Base-by-base conservation (phyloP, 2,797 vertebrate genomes). In the Chrosomus eos region DNA sequence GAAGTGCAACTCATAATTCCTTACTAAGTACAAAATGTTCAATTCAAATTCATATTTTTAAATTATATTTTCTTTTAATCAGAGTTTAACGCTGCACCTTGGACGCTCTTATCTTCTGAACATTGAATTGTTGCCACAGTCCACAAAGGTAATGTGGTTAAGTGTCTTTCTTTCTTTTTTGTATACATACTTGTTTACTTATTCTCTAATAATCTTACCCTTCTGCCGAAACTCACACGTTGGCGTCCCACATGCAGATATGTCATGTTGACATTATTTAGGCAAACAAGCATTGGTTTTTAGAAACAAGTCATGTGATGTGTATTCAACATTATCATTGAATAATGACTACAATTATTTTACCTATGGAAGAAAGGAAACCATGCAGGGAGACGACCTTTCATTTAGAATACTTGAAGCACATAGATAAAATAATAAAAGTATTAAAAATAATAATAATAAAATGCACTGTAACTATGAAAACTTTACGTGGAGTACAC, bases 41-140 rank as follows among this genome's bases (percentile, higher is more conserved):
- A 67, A 19, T 45, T 73, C 3, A 72, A 28, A 19, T 21, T 45
- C 8, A 14, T 19, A 18, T 67, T 74, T 23, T 80, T 9, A 19
- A 1, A 67, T 4, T 13, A 14, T 53, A 33, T n/a, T 43, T 28
- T 36, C 11, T 23, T 60, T 79, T 45, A 26, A n/a, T 9, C 60
- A 81, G 74, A 78, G 77, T 80, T 48, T 23, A 85, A 71, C 62
- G 13, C 23, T 53, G 43, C 16, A 88, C 67, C n/a, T 85, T 83
- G 72, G n/a, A 53, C 64, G 4, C 16, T 71, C n/a, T 73, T 73
- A 28, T 67, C n/a, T 66, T 66, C 38, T 33, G 73, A 28, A 64
- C 51, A 38, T 60, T 13, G 10, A 10, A 26, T 38, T 66, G 43
- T 74, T 81, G 26, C 11, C 38, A 26, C 45, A 81, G 55, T 33